Base-by-base conservation (phyloP, 2,888 invertebrate genomes). In the Agonopterix arenella region DNA sequence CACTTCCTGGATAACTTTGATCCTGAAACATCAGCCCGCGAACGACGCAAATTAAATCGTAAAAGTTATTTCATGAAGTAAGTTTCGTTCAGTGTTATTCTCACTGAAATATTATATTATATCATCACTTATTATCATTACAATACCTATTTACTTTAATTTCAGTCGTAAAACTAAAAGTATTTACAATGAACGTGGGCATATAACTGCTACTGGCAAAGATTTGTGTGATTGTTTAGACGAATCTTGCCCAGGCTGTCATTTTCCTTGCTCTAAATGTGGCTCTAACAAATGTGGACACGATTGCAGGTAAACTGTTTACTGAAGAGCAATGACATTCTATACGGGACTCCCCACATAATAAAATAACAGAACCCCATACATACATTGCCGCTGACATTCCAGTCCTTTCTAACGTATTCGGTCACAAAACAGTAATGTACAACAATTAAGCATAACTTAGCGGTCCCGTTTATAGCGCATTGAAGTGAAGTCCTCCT, bases 161-260 rank as follows among this genome's bases (percentile, higher is more conserved):
- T 74, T 47, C 66, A 90, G 90, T 52, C 88, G 84, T 38, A 91
- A 91, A 68, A 82, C 76, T 36, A 91, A 91, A 55, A 89, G 88
- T 49, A 57, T 94, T 42, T 94, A 95, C 80, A 93, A 97, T 86
- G 93, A 93, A 64, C 89, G 84, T 49, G 96, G 96, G 0, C 80
- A 90, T 38, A 89, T 93, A 57, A 84, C 92, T 16, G 79, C 82
- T 11, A 91, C 91, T 28, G 93, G 93, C 1, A 79, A 90, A 58
- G 94, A 97, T 79, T 66, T 96, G 9, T 98, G 98, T 60, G 98
- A 98, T 73, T 98, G 97, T 69, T 85, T 97, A 57, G 92, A 93
- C 60, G 89, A 90, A 41, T 84, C 89, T 9, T 98, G 98, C 64
- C 88, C 91, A 0, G 98, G 98, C 0, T 98, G 98, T 73, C 96